Conservation (phyloP, 2,797 vertebrate species). For the Setipinna tenuifilis region DNA sequence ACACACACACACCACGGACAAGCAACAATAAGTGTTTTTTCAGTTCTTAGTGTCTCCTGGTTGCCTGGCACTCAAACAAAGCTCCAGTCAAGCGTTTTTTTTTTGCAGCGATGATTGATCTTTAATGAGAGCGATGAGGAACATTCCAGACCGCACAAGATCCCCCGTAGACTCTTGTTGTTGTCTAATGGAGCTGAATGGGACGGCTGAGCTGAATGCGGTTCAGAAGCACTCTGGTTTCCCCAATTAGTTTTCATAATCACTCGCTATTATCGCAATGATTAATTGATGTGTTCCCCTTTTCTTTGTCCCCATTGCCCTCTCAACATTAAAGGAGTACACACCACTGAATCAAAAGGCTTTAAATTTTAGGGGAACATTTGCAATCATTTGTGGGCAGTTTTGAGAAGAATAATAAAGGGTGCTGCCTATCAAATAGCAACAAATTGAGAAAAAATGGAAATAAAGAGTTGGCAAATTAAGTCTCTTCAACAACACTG, state of each 20-base stretch:
- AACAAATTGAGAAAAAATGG: not conserved
- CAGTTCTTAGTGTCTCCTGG: not conserved
- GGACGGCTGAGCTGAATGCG: not conserved
- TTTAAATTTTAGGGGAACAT: not conserved
- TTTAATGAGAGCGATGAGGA: not conserved
- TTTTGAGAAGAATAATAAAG: not conserved
- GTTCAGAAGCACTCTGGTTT: not conserved
- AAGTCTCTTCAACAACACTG: not conserved
- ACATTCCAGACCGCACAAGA: not conserved
- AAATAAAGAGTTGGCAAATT: not conserved
- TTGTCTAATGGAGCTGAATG: conserved; percentile 4
- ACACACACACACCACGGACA: not conserved
- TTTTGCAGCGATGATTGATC: not conserved
- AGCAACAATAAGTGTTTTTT: not conserved
- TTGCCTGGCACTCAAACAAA: not conserved
- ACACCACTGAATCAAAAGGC: not conserved
- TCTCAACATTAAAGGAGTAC: not conserved
- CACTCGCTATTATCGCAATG: not conserved
- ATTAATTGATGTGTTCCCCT: not conserved
- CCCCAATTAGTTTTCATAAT: not conserved
- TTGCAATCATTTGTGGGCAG: not conserved
- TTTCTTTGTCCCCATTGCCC: not conserved
- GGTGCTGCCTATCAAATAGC: not conserved
- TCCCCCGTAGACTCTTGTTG: not conserved
- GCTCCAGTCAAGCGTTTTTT: not conserved